A percentile compares a stretch with the other conserved stretches of the same genome.
Evolutionary conservation across 2,888 invertebrate species (phyloP).

Genomic region (Drosophila koepferae): DNA sequence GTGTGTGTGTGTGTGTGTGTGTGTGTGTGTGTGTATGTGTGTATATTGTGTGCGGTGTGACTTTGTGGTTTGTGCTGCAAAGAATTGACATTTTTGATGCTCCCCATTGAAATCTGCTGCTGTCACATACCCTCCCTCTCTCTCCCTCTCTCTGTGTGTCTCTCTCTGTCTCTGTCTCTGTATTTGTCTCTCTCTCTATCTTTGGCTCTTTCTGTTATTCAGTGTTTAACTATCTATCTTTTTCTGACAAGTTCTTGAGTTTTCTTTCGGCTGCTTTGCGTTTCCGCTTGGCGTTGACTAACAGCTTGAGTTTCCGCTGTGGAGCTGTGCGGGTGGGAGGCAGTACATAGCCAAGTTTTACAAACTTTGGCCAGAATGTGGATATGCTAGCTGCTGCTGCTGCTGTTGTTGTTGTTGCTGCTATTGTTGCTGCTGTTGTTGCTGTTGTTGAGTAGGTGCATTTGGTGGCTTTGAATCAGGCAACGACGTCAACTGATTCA

Average conservation of each 20-base stretch:
- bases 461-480: constrained; percentile 41
- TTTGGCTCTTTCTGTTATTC: background rate
- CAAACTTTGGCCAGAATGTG: constrained; percentile 63
- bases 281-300: constrained; percentile 75
- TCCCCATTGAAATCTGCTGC: constrained; percentile 56
- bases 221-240: constrained; percentile 5
- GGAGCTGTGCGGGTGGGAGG: background rate
- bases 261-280: constrained; percentile 66
- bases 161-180: background rate
- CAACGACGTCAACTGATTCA: constrained; percentile 55
- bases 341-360: constrained; percentile 36
- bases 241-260: constrained; percentile 32
- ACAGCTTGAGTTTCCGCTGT: constrained; percentile 69
- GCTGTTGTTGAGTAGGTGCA: constrained; percentile 17
- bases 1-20: background rate
- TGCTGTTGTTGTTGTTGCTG: background rate
- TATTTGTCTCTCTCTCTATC: too few species aligned
- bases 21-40: constrained; percentile 5
- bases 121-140: constrained; percentile 30
- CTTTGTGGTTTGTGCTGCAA: constrained; percentile 51
- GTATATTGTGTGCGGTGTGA: constrained; percentile 9
- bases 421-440: constrained; percentile 5
- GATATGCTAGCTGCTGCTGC: constrained; percentile 28
- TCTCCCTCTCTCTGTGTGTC: background rate
- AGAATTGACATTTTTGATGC: constrained; percentile 76